Conservation (phyloP, 2,113 vertebrate genomes). For the Regulus satrapa region DNA sequence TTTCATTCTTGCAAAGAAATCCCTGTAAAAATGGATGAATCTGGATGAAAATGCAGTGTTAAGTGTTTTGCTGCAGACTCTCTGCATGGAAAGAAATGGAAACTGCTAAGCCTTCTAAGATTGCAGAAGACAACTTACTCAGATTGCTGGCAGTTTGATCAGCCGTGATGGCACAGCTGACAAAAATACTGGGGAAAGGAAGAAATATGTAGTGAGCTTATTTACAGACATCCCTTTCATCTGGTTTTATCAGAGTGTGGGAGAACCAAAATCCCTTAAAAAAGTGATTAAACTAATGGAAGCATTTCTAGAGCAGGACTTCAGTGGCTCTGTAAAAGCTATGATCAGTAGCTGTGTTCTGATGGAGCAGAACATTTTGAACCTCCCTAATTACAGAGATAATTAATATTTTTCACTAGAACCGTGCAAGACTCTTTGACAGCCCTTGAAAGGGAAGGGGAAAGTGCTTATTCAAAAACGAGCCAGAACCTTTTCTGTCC, state of each 20-base stretch:
- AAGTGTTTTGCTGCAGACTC: background rate
- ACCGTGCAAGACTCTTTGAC: background rate
- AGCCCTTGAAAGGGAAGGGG: background rate
- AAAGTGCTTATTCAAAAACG: background rate
- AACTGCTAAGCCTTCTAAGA: background rate
- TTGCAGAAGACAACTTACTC: background rate
- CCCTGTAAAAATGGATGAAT: background rate
- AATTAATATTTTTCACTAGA: background rate
- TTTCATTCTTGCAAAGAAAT: background rate
- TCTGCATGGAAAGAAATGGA: background rate
- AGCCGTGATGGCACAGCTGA: background rate
- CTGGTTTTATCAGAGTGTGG: background rate
- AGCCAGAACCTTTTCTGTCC: background rate
- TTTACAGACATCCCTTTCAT: background rate
- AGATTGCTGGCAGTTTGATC: background rate
- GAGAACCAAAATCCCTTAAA: background rate
- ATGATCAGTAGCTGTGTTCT: background rate
- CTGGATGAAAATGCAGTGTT: background rate
- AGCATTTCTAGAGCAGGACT: background rate
- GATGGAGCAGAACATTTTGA: background rate
- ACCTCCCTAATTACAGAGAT: background rate
- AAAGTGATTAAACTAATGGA: background rate
- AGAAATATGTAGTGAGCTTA: background rate
- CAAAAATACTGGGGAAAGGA: background rate
- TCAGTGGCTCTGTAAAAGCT: background rate